Base-by-base conservation (phyloP, 2,797 vertebrate species). In the Pachyuromys duprasi region DNA sequence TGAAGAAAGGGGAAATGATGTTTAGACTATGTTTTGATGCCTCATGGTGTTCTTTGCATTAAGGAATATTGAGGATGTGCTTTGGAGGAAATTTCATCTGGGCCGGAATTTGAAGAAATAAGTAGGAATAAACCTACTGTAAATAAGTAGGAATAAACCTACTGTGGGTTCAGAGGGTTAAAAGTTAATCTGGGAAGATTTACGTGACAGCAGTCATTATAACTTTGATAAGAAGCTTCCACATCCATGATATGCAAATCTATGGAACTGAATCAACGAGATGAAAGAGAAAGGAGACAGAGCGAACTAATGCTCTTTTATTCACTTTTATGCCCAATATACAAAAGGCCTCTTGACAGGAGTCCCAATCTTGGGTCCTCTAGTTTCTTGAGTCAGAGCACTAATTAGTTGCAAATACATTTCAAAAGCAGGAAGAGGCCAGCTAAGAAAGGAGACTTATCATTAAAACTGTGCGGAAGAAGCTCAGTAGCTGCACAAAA, bases 1-100 rank as follows among this genome's bases (percentile, higher is more conserved):
- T 42, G 39, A 90, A 80, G 91, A 89, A 96, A 45, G 53, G 67
- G 95, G 96, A 91, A 60, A 0, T 63, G 31, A 55, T 82, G 28
- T 28, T 74, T 75, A 80, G 65, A 65, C 20, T 42, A 18, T 17
- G 14, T 70, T 72, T 86, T 57, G 24, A 70, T 97, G 63, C 45
- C 65, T 81, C 55, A 45, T 84, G 87, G 74, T 45, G 60, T 89
- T 33, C 87, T 96, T 96, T 89, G 69, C 78, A 86, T 13, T 24
- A 26, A 53, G 6, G 12, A 62, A 69, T 11, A n/a, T 0, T 55
- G 17, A 72, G 20, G 5, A n/a, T 67, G 6, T 42, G n/a, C 24
- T 81, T 90, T n/a, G 15, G 28, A 95, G 33, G 26, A 57, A 39
- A 70, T 39, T 87, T 14, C 22, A 70, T 1, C 26, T 70, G 62